A percentile compares a stretch with the other conserved stretches of the same genome.
Evolutionary conservation across 2,797 vertebrate species (phyloP).

Genomic region (Neosilurus hyrtlii): DNA sequence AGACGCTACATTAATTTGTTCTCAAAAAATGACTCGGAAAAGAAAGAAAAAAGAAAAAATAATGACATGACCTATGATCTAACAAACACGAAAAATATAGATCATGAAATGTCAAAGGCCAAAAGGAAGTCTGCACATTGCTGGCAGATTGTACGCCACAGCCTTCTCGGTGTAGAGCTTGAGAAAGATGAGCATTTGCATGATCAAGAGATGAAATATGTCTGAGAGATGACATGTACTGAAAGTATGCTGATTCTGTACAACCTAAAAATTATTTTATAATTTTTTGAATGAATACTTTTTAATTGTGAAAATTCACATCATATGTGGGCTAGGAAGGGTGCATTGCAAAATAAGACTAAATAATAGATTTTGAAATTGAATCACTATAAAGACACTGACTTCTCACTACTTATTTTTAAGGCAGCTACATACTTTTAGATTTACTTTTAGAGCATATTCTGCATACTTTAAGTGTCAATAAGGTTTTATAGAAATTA

Average conservation of each 20-base stretch:
- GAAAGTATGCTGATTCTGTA: conserved; percentile 1
- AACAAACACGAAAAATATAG: too few relatives aligned
- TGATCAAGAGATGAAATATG: conserved; percentile 58
- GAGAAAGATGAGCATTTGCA: conserved; percentile 60
- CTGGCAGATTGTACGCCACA: conserved; percentile 71
- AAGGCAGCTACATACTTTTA: neutral
- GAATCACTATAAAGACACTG: neutral
- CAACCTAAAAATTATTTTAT: conserved; percentile 6
- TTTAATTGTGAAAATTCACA: neutral
- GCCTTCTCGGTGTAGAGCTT: conserved; percentile 63
- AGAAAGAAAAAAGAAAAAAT: too few relatives aligned
- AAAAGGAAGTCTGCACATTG: conserved; percentile 2
- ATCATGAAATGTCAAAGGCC: too few relatives aligned
- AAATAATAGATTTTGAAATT: neutral
- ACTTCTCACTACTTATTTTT: neutral
- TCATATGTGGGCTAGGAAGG: neutral
- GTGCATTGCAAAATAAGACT: too few relatives aligned
- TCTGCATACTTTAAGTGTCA: neutral
- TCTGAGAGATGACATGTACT: conserved; percentile 51
- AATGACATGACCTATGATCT: too few relatives aligned
- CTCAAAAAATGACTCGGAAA: too few relatives aligned
- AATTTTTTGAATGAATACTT: conserved; percentile 25
- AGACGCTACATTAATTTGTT: too few relatives aligned
- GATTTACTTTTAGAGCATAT: neutral
- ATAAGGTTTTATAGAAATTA: neutral